Percentiles rank a stretch among this genome's conserved stretches.
These are phyloP conservation scores for Acrossocheilus fasciatus DNA, from an alignment of 2,797 vertebrate species.

Conservation along the genomic window DNA sequence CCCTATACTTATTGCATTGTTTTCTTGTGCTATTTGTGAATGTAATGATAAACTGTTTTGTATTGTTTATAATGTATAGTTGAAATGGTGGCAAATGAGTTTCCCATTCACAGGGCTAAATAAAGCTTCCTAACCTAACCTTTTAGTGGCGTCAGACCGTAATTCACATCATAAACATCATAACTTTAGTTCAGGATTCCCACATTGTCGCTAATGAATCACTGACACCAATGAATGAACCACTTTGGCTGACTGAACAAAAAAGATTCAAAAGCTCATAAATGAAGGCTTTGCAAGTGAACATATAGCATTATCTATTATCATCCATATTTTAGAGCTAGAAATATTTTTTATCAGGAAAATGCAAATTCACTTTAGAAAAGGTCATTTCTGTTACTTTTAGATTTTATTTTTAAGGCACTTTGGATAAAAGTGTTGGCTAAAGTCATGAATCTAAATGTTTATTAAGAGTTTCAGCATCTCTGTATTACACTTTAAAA, in stretches of 20 bases:
- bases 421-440: not conserved
- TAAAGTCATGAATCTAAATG: not conserved
- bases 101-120: not conserved
- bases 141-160: no score
- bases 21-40: not conserved
- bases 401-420: not conserved
- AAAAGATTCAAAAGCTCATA: not conserved
- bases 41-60: not conserved
- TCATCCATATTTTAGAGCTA: not conserved
- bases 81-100: not conserved
- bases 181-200: not conserved
- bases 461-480: not conserved
- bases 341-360: no score
- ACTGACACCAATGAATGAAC: not conserved
- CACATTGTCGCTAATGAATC: not conserved
- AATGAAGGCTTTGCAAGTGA: not conserved
- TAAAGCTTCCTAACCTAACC: not conserved
- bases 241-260: not conserved
- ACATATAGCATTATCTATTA: not conserved
- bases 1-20: not conserved
- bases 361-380: not conserved
- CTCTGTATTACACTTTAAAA: not conserved
- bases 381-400: not conserved
- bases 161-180: not conserved
- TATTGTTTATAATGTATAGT: not conserved